Evolutionary conservation across 2,797 vertebrate genomes (phyloP), one percentile per base, ranked within the genome.

Genomic region (Melanotaenia boesemani): DNA sequence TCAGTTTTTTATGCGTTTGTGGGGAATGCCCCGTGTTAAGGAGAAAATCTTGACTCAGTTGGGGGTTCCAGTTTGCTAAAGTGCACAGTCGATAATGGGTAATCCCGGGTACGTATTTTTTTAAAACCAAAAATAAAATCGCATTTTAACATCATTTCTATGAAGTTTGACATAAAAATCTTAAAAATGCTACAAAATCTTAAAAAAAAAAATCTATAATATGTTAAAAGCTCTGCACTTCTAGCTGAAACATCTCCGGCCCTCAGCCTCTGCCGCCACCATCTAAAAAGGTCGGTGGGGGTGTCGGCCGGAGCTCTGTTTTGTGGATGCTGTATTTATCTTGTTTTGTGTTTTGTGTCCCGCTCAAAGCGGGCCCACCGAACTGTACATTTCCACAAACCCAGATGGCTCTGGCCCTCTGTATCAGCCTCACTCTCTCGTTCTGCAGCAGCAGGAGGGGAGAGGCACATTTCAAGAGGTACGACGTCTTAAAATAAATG

Each of bases 31-130:
- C 81, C 79, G 70, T 37, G 62, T 77, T 82, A 84, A 88, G 77
- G 82, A 86, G 89, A 79, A 90, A 84, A 85, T 89, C 86, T 87
- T 87, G 77, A 91, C 86, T 88, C 88, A 88, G 77, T 86, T 84
- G 85, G 85, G 88, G 88, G 87, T 91, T 93, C 86, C 90, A 83
- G 90, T 90, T 92, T 90, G 90, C 91, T 92, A 92, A 87, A 90
- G 92, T 93, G 93, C 94, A 94, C 94, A 94, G 91, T 93, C 83
- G 83, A 91, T 91, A 86, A 91, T 91, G 93, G 93, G 87, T 90
- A 91, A 93, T 94, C 93, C 94, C 93, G 93, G 93, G 93, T 95
- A 95, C 94, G 93, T 94, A 93, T 94, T 93, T 93, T 95, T 95
- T 94, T 91, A 93, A 94, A 94, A 94, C 93, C 93, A 95, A 95